Conservation (phyloP, 2,113 vertebrate species). For the Lipophrys pholis region DNA sequence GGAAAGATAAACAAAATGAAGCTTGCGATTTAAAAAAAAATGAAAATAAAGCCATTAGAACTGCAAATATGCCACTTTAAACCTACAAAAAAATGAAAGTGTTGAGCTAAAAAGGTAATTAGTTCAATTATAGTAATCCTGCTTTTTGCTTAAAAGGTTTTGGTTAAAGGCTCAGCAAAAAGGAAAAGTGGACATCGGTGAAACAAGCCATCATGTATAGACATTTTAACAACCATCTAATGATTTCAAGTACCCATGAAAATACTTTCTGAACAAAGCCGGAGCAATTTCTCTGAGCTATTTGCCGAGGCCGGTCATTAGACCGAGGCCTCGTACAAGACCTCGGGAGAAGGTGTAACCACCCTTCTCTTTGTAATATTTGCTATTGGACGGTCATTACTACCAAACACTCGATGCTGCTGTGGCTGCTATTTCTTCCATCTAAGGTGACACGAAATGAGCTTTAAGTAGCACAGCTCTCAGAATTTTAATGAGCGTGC, state of each 20-base stretch:
- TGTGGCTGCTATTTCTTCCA: slow-evolving; percentile 55
- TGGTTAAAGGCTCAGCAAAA: background rate
- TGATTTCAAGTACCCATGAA: slow-evolving; percentile 25
- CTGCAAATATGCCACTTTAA: background rate
- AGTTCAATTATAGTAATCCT: background rate
- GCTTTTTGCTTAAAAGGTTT: slow-evolving; percentile 13
- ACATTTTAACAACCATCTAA: slow-evolving; percentile 28
- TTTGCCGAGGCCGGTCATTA: slow-evolving; percentile 29
- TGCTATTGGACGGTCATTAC: slow-evolving; percentile 28
- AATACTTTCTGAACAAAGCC: slow-evolving; percentile 21
- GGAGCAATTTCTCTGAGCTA: slow-evolving; percentile 16
- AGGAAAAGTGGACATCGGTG: slow-evolving; percentile 2
- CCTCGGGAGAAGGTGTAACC: background rate
- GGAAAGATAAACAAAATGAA: too few relatives aligned
- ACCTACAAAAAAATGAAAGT: background rate
- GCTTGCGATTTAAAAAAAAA: too few relatives aligned
- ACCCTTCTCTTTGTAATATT: slow-evolving; percentile 15
- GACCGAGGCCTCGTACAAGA: slow-evolving; percentile 16
- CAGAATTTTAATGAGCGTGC: slow-evolving; percentile 73
- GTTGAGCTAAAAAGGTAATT: too few relatives aligned
- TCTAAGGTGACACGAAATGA: slow-evolving; percentile 61
- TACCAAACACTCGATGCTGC: slow-evolving; percentile 51
- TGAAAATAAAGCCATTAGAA: too few relatives aligned
- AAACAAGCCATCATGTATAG: background rate
- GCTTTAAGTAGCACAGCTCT: slow-evolving; percentile 61